Conservation (phyloP, 2,888 invertebrate species). For the Leuctra nigra region DNA sequence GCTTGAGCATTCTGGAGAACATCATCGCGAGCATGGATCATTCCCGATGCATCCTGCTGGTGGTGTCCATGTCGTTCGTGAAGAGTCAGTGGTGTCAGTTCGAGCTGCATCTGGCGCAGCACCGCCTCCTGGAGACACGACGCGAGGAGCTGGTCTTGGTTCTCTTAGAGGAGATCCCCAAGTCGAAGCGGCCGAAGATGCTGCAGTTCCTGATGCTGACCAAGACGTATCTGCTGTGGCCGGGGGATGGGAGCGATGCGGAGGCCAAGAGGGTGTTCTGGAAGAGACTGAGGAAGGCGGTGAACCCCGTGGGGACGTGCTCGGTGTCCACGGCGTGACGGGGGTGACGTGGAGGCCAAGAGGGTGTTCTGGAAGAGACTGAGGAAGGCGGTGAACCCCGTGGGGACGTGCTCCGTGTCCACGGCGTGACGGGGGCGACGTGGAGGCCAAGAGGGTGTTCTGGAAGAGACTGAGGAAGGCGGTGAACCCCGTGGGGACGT, state of each 20-base stretch:
- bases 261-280: constrained; percentile 41
- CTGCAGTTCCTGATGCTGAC: constrained; percentile 60
- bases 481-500: background rate
- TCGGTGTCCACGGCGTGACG: background rate
- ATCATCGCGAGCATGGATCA: constrained; percentile 62
- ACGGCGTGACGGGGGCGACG: constrained; percentile 4
- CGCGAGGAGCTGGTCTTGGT: constrained; percentile 56
- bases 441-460: constrained; percentile 38
- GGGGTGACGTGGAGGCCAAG: constrained; percentile 32
- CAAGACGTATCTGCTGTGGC: constrained; percentile 65
- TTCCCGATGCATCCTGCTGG: constrained; percentile 54
- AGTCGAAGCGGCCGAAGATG: constrained; percentile 51
- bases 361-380: constrained; percentile 44
- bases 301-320: background rate
- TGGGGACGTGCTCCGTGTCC: background rate
- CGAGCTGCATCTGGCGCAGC: constrained; percentile 63
- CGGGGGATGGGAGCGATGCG: constrained; percentile 36
- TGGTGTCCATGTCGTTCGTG: constrained; percentile 56
- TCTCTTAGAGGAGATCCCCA: constrained; percentile 57
- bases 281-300: constrained; percentile 37
- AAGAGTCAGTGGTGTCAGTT: constrained; percentile 67
- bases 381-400: background rate
- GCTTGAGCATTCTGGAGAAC: constrained; percentile 60
- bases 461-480: constrained; percentile 40
- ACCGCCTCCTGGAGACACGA: constrained; percentile 53